Conservation (phyloP, 2,797 vertebrate genomes). For the Pampus argenteus region DNA sequence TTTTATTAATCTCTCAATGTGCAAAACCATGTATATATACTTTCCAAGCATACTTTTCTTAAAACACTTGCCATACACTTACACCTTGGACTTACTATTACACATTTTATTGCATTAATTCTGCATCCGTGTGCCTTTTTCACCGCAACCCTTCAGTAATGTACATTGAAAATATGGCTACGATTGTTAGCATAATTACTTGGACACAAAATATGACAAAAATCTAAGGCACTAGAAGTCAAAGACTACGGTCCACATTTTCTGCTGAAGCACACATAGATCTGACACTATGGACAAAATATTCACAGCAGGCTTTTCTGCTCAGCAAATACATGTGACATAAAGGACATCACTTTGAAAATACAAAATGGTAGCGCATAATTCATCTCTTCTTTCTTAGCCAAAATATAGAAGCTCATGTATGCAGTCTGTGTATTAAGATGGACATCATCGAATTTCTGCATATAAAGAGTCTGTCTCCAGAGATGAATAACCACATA, state of each 20-base stretch:
- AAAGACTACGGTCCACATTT: conserved; percentile 53
- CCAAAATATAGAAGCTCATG: conserved; percentile 39
- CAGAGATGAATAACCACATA: conserved; percentile 37
- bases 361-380: conserved; percentile 49
- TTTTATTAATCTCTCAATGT: conserved; percentile 67
- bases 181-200: conserved; percentile 77
- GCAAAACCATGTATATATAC: conserved; percentile 62
- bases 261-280: conserved; percentile 67
- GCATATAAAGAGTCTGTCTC: conserved; percentile 26
- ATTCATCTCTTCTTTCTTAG: conserved; percentile 23
- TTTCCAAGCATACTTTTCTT: conserved; percentile 39
- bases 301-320: conserved; percentile 61
- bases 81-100: conserved; percentile 29
- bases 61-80: conserved; percentile 25
- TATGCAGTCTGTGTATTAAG: conserved; percentile 34
- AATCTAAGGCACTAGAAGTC: conserved; percentile 75
- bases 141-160: conserved; percentile 47
- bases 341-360: conserved; percentile 44
- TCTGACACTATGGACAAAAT: conserved; percentile 51
- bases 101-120: conserved; percentile 45
- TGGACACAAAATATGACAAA: conserved; percentile 66
- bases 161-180: conserved; percentile 76
- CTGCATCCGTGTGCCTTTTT: conserved; percentile 36
- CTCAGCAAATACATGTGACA: conserved; percentile 48
- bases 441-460: conserved; percentile 37